These are phyloP conservation scores for Tauraco erythrolophus DNA, from an alignment of 2,113 vertebrate genomes.

Conservation along the genomic window DNA sequence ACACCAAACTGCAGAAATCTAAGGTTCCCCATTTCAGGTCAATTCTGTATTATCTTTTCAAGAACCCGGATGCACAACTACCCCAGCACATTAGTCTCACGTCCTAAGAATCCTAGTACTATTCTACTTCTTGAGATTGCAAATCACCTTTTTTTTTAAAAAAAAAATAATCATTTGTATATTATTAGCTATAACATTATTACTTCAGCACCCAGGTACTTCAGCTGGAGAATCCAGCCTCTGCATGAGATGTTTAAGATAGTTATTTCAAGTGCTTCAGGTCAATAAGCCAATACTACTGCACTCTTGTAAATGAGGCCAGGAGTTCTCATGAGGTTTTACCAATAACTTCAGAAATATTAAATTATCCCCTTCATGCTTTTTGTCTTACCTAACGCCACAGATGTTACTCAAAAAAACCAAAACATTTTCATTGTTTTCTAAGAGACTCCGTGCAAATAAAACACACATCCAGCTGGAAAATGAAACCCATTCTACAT, in stretches of 20 bases:
- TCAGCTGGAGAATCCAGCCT: slow-evolving; percentile 2
- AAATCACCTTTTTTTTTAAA: background rate
- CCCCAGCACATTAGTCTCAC: background rate
- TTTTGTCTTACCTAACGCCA: background rate
- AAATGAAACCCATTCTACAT: background rate
- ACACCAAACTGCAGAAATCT: background rate
- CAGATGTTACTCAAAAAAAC: background rate
- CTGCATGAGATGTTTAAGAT: background rate
- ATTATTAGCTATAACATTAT: background rate
- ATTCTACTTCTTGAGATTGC: background rate
- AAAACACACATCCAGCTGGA: background rate
- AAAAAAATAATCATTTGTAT: background rate
- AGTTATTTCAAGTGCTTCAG: slow-evolving; percentile 34
- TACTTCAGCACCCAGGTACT: background rate
- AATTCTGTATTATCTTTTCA: background rate
- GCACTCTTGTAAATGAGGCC: slow-evolving; percentile 24
- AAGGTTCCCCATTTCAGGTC: background rate
- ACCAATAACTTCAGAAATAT: slow-evolving; percentile 30
- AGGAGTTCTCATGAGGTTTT: slow-evolving; percentile 36
- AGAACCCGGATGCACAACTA: background rate
- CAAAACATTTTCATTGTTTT: background rate
- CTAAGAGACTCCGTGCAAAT: background rate
- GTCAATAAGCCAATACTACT: slow-evolving; percentile 39
- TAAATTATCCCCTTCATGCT: slow-evolving; percentile 2
- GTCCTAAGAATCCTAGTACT: background rate